Evolutionary conservation across 1,140 invertebrate species (phyloP), one percentile per base, ranked within the genome.

Genomic region (Procambarus virginalis): DNA sequence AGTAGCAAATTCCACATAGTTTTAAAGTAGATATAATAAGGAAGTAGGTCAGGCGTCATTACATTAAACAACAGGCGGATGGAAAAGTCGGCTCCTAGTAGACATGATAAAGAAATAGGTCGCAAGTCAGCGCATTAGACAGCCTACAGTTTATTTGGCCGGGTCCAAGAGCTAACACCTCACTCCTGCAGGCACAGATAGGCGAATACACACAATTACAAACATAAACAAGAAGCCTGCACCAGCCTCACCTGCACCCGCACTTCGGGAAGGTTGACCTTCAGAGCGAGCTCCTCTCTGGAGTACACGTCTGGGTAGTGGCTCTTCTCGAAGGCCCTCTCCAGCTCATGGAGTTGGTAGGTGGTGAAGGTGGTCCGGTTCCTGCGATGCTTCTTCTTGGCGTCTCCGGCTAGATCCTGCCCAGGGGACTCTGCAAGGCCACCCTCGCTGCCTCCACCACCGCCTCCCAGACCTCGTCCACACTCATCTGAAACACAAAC

Each of bases 341-440:
- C 96, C 64, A 96, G 93, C 92, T 96, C 95, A 93, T 96, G 98
- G 84, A 99, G 95, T 94, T 99, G 98, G 95, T 98, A 99, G 64
- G 99, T 99, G 75, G 99, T 99, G 95, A 99, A 99, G 75, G 99
- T 99, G 75, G 99, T 99, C 81, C 99, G 95, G 95, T 99, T 99
- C 77, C 99, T 95, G 3, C 98, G 95, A 94, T 98, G 98, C 94
- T 98, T 98, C 94, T 98, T 98, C 95, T 92, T 92, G 10, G 86
- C 81, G 49, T 92, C 91, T 1, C 51, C 64, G 45, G 14, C 79
- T 46, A 64, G 10, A 3, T 90, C 89, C 58, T 84, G 81, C 6
- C 20, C n/a, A 17, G 45, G 46, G 2, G 85, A 58, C 64, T 49
- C 81, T 3, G 77, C 60, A 14, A 58, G 45, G 2, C 20, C 45